Base-by-base conservation (phyloP, 2,113 vertebrate species). In the Mobula hypostoma region DNA sequence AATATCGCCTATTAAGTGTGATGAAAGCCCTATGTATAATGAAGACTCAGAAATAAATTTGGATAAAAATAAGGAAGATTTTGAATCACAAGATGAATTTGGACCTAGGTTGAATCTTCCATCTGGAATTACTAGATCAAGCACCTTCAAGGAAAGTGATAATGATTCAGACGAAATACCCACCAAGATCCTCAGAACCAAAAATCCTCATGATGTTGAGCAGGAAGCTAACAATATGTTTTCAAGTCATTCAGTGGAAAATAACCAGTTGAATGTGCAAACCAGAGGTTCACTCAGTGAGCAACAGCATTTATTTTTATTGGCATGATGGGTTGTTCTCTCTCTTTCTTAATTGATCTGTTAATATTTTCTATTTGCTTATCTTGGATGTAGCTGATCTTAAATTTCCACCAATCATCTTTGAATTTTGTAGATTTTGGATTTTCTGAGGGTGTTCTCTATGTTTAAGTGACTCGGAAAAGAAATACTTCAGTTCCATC, bases 231-330 rank as follows among this genome's bases (percentile, higher is more conserved):
- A 76, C 74, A 48, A 40, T 5, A n/a, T 48, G 40, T 40, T 72
- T 70, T 96, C 94, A 63, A 95, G 92, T 61, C 94, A 95, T 96
- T 96, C 95, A 58, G 94, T 95, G 32, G 94, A 95, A 95, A 96
- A 95, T 94, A 85, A 58, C 0, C 2, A 95, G 94, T 96, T 94
- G 48, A n/a, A 32, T 24, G 83, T 88, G 90, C 95, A 95, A 95
- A 95, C 94, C 0, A 95, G 94, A 95, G 96, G 94, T 95, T 95
- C 95, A 76, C 95, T 94, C 94, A 0, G 96, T 97, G 96, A 97
- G 97, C 96, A 5, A 80, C 32, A 56, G 91, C 63, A 29, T 93
- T 93, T 24, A 74, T 74, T 27, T 74, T 48, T 93, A 56, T 14
- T 93, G 70, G 68, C 70, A 74, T 76, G 48, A 21, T 93, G 70